phyloP scores from a whole-genome alignment of 1,140 invertebrate species.

The Lethrus apterus region DNA sequence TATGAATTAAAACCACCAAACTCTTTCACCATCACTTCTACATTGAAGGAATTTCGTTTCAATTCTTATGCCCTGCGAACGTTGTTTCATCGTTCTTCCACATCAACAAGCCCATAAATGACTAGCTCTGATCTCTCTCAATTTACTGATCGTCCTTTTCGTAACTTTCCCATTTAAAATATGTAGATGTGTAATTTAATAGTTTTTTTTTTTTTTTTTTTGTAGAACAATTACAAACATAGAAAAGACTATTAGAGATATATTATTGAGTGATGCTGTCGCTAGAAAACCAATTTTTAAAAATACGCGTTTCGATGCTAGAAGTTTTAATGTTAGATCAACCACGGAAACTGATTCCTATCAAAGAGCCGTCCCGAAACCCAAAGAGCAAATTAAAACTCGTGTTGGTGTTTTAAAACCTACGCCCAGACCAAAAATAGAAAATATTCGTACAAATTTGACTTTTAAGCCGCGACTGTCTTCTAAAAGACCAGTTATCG shows the following conservation, averaged over 20 bases:
- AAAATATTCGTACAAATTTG: conserved; percentile 38
- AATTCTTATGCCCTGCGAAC: no score
- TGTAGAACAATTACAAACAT: conserved; percentile 54
- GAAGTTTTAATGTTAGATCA: conserved; percentile 56
- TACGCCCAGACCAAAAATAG: conserved; percentile 26
- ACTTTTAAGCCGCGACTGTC: conserved; percentile 10
- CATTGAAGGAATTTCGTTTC: no score
- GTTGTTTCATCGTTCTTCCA: no score
- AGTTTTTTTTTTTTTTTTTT: conserved; percentile 29
- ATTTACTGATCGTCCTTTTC: no score
- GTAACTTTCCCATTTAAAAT: no score
- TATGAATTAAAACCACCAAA: no score
- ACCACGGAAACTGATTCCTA: conserved; percentile 43
- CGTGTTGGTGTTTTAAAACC: conserved; percentile 48
- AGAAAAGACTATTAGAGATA: conserved; percentile 59
- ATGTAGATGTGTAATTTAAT: no score
- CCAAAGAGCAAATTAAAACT: conserved; percentile 22
- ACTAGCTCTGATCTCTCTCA: no score
- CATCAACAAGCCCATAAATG: no score
- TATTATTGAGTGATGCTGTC: conserved; percentile 58
- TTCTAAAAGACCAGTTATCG: conserved; percentile 23
- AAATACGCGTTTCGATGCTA: conserved; percentile 58
- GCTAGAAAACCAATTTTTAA: conserved; percentile 57
- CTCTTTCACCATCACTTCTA: no score
- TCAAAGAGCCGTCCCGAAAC: conserved; percentile 40